Base-by-base conservation (phyloP, 2,113 vertebrate species). In the Corythoichthys haematopterus region DNA sequence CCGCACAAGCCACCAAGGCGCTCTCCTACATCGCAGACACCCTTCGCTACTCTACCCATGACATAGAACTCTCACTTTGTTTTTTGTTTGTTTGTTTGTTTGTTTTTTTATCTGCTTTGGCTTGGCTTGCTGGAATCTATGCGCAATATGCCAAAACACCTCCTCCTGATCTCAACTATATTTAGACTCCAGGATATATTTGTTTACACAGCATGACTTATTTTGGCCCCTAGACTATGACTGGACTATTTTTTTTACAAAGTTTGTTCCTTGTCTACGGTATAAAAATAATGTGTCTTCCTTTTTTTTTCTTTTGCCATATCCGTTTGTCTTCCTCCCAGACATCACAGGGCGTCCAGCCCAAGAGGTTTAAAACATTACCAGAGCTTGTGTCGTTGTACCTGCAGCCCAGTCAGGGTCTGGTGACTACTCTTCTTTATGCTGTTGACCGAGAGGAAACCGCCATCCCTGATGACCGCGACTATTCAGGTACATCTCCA, bases 311-410 rank as follows among this genome's bases (percentile, higher is more conserved):
- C 47, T 65, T 45, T 63, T 20, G 59, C 3, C 61, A 52, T 48
- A 7, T 65, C 46, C 48, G 51, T 53, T 52, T 74, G 8, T 48
- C 58, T 40, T 68, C 50, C 64, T 65, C 37, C 20, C 88, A 98
- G 97, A 98, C 97, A 0, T 98, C 95, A 1, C 96, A 95, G 88
- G 97, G 97, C 0, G 96, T 98, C 48, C 97, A 95, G 67, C 96
- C 95, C 1, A 91, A 96, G 53, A 93, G 96, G 6, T 98, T 96
- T 85, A 93, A 96, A 92, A 96, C 94, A 0, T 87, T 98, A 60
- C 86, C 90, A 0, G 97, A 98, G 82, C 86, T 98, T 76, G 94
- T 98, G 37, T 91, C 91, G 15, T 81, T 96, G 51, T 98, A 98
- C 55, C 92, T 96, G 56, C 96, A 98, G 88, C 96, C 97, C 56